Conservation (phyloP, 2,888 invertebrate genomes). For the Nezara viridula region DNA sequence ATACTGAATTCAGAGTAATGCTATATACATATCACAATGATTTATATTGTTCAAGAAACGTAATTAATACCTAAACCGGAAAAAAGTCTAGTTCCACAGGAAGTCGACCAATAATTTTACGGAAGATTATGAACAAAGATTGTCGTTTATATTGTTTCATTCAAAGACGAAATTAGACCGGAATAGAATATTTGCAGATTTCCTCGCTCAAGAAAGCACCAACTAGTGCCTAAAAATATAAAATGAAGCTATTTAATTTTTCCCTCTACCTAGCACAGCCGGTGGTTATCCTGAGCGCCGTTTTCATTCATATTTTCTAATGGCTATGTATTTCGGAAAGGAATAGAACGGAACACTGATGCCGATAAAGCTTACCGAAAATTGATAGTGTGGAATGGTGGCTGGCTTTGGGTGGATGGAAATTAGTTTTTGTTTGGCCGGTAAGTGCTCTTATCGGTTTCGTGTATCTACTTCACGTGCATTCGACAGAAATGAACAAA, state of each 20-base stretch:
- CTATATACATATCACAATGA: too few relatives aligned
- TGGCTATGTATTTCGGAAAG: constrained; percentile 12
- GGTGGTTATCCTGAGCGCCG: not conserved
- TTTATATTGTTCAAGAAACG: too few relatives aligned
- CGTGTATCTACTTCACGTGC: constrained; percentile 45
- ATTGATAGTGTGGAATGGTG: constrained; percentile 33
- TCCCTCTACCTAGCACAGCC: not conserved
- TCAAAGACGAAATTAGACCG: too few relatives aligned
- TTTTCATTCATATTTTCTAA: not conserved
- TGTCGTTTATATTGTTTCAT: too few relatives aligned
- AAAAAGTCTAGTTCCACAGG: too few relatives aligned
- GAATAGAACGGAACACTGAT: constrained; percentile 11
- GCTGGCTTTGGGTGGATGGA: not conserved
- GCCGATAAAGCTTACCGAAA: constrained; percentile 32
- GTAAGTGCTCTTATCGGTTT: constrained; percentile 47
- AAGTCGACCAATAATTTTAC: too few relatives aligned
- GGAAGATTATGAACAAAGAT: too few relatives aligned
- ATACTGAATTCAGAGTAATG: too few relatives aligned
- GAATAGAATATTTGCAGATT: too few relatives aligned
- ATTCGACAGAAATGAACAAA: constrained; percentile 28
- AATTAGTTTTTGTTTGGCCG: constrained; percentile 30
- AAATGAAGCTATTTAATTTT: not conserved
- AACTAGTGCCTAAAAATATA: not conserved
- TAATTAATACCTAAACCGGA: too few relatives aligned
- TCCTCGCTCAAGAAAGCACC: not conserved